Base-by-base conservation (phyloP, 2,113 vertebrate genomes). In the Pelobates fuscus region DNA sequence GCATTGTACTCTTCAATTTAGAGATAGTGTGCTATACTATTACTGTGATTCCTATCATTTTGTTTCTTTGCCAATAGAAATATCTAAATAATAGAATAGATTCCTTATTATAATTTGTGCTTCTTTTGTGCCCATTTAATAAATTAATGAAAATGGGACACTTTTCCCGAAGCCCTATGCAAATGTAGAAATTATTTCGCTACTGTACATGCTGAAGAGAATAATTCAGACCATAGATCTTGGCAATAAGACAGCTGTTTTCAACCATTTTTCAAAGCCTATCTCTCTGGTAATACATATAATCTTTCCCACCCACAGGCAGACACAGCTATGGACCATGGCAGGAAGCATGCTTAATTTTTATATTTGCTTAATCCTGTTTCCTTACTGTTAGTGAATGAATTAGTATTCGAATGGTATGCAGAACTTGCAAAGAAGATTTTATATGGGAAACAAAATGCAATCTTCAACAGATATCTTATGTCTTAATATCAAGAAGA, bases 171-270 rank as follows among this genome's bases (percentile, higher is more conserved):
- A 25, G 14, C 30, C 27, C 18, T 10, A 30, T 29, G 41, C 49
- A 61, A 71, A 71, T 61, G 54, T 27, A 30, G 37, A 54, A 71
- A 71, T 71, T 70, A 70, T 44, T 5, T 3, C 10, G 14, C 17
- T 25, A 20, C 18, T 60, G 10, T 44, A 59, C 59, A 24, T 26
- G 21, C 37, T 26, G 49, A 60, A 70, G 24, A n/a, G 55, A 60
- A 12, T 70, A 59, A 70, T 60, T 55, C 59, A 37, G 8, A 21
- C 21, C 67, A 58, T 30, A 43, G 54, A 70, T 60, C 29, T 44
- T 41, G 24, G 26, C 10, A 23, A 70, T 70, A 44, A 60, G 20
- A 43, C 21, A 60, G 49, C 49, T 57, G 49, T 52, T 69, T 46
- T 62, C 15, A 61, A 71, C 41, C 27, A 29, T 63, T 62, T 18